Evolutionary conservation across 2,113 vertebrate species (phyloP).

Genomic region (Chaetodon auriga): DNA sequence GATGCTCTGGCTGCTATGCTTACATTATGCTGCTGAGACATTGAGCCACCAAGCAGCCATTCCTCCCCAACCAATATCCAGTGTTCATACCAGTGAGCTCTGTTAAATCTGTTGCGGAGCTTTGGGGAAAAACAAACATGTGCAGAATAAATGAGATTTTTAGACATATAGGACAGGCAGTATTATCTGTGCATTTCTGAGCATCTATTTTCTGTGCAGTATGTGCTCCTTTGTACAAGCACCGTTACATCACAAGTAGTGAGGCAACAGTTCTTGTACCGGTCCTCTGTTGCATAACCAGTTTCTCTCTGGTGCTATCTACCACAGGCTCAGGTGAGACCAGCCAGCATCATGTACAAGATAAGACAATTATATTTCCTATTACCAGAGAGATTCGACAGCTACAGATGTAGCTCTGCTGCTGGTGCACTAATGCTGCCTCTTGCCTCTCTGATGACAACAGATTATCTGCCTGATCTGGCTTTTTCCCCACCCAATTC

Average conservation of each 20-base stretch:
- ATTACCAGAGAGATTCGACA: constrained; percentile 13
- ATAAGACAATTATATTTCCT: constrained; percentile 56
- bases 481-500: background rate
- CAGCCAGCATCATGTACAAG: constrained; percentile 25
- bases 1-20: constrained; percentile 24
- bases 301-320: constrained; percentile 34
- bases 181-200: constrained; percentile 1
- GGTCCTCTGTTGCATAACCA: constrained; percentile 44
- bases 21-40: constrained; percentile 24
- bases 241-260: constrained; percentile 51
- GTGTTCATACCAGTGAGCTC: constrained; percentile 18
- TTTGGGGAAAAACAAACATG: background rate
- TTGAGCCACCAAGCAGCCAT: constrained; percentile 27
- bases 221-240: constrained; percentile 2
- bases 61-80: background rate
- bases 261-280: constrained; percentile 17
- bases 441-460: constrained; percentile 17
- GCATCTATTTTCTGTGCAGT: constrained; percentile 7
- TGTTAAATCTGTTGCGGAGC: constrained; percentile 27
- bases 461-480: background rate
- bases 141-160: constrained; percentile 27
- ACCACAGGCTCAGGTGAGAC: constrained; percentile 18
- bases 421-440: background rate
- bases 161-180: background rate
- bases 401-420: background rate